Conservation (phyloP, 2,888 invertebrate genomes). For the Escarpia spicata region DNA sequence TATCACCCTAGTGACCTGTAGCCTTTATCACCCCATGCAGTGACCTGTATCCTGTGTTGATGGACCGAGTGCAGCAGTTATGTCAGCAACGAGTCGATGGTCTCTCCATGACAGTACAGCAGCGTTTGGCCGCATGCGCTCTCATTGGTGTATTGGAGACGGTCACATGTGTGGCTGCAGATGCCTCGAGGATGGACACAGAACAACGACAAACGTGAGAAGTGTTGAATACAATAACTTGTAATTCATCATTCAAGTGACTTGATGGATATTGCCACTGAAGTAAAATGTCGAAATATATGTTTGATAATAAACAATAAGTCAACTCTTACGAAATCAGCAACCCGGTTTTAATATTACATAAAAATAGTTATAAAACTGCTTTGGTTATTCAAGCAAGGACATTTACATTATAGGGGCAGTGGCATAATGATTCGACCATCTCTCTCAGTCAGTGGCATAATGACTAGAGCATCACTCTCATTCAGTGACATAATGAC, state of each 20-base stretch:
- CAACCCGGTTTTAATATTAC: no score
- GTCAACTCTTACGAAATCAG: no score
- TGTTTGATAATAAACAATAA: background rate
- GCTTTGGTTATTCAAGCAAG: no score
- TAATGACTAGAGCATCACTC: no score
- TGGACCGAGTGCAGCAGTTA: conserved; percentile 70
- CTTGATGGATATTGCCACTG: background rate
- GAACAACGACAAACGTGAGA: background rate
- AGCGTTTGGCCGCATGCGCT: conserved; percentile 66
- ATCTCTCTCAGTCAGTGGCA: no score
- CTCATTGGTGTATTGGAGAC: conserved; percentile 62
- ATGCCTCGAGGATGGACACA: background rate
- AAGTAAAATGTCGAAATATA: background rate
- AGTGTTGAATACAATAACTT: conserved; percentile 35
- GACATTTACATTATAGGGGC: no score
- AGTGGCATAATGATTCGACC: no score
- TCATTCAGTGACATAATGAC: no score
- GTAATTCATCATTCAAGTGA: background rate
- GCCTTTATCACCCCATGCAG: conserved; percentile 48
- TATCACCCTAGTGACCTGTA: background rate
- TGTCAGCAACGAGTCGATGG: conserved; percentile 50
- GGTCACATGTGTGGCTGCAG: conserved; percentile 51
- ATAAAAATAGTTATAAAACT: no score
- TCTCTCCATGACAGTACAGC: background rate
- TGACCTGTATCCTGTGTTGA: conserved; percentile 70